Conservation (phyloP, 2,113 vertebrate genomes). For the Coptodon bakossiorum region DNA sequence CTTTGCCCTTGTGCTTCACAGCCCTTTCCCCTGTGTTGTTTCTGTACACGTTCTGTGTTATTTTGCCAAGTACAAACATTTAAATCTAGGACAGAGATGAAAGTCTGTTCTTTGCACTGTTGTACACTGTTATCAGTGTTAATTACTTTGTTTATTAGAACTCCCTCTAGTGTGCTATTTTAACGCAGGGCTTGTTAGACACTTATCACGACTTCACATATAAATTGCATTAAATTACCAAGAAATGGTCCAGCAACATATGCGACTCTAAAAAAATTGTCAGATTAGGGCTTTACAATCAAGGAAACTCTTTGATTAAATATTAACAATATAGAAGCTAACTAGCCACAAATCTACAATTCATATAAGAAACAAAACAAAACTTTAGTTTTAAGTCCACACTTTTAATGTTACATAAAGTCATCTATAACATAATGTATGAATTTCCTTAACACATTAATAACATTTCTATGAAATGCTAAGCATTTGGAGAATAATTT, state of each 20-base stretch:
- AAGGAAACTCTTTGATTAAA: not conserved
- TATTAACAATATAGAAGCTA: not conserved
- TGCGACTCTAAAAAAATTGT: not conserved
- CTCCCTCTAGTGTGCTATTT: not conserved
- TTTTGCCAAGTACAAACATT: not conserved
- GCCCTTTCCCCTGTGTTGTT: not conserved
- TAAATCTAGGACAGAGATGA: not conserved
- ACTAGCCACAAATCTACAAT: not conserved
- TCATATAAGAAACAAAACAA: not conserved
- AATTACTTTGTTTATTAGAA: not conserved
- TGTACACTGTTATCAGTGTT: not conserved
- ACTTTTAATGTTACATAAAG: not conserved
- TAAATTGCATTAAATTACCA: constrained; percentile 13
- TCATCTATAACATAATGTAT: not conserved
- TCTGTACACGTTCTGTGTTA: not conserved
- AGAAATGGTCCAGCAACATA: not conserved
- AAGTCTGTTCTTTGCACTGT: not conserved
- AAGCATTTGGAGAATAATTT: not conserved
- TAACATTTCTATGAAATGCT: not conserved
- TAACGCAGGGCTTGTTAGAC: not conserved
- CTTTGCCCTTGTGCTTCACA: not conserved
- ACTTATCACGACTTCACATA: constrained; percentile 1
- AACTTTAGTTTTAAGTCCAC: not conserved
- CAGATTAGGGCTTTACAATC: not conserved
- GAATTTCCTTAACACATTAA: not conserved